Evolutionary conservation across 2,888 invertebrate species (phyloP), one percentile per base, ranked within the genome.

Genomic region (Nasonovia ribisnigri): DNA sequence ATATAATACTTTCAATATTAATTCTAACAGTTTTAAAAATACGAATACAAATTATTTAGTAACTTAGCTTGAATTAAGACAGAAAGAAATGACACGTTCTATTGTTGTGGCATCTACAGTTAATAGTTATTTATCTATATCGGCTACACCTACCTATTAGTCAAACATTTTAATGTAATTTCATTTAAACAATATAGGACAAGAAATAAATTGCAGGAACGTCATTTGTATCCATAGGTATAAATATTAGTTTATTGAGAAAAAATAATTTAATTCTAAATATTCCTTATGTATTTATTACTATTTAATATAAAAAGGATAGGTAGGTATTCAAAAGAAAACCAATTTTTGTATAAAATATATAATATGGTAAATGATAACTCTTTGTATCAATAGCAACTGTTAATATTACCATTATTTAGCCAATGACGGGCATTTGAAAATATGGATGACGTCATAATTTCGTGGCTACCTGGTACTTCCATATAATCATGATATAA

Each of bases 281-380:
- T 11, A 60, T 29, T n/a, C 11, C 3, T 13, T 29, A 60, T 29
- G 67, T n/a, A 67, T n/a, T 67, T 67, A n/a, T 5, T 16, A n/a
- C 5, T n/a, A 67, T n/a, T 67, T 67, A n/a, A 16, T 16, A n/a
- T 2, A n/a, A 16, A 60, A 60, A 60, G 29, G 29, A 60, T 3
- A n/a, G n/a, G n/a, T 60, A 51, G 4, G 20, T 24, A 16, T n/a
- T n/a, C 13, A 67, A n/a, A 13, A 13, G 4, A n/a, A n/a, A 67
- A n/a, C n/a, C 11, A 10, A n/a, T 29, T 60, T 67, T 67, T n/a
- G 4, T 13, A n/a, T n/a, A 67, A n/a, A 67, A n/a, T 67, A n/a
- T 67, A 67, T 67, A 67, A n/a, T 67, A 67, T n/a, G n/a, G 67
- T n/a, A n/a, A n/a, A 67, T 67, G 13, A n/a, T 67, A n/a, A 67